A percentile compares a stretch with the other conserved stretches of the same genome.
Conservation (phyloP, 2,113 vertebrate species). For the Bubo scandiacus region DNA sequence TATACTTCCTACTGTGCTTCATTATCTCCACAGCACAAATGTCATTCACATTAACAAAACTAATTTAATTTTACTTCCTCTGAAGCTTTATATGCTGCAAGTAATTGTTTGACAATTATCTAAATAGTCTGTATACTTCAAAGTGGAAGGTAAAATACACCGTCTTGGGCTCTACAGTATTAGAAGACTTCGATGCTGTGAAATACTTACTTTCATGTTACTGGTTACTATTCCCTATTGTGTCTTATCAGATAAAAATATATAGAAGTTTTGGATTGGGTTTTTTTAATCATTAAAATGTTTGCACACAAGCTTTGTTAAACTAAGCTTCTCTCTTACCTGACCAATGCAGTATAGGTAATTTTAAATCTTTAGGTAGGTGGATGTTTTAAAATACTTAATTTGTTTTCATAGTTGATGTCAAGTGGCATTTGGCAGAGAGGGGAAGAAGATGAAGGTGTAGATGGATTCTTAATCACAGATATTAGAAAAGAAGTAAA, state of each 20-base stretch:
- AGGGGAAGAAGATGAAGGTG: conserved; percentile 87
- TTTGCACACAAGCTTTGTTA: background rate
- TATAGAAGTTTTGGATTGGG: background rate
- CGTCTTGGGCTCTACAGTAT: background rate
- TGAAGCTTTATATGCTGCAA: conserved; percentile 2
- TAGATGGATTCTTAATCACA: conserved; percentile 89
- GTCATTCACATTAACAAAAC: background rate
- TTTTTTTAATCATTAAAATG: background rate
- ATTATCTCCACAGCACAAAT: conserved; percentile 30
- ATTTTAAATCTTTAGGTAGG: background rate
- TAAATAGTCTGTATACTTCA: background rate
- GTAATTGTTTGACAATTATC: conserved; percentile 34
- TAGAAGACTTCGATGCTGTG: background rate
- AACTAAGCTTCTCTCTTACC: background rate
- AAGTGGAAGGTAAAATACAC: background rate
- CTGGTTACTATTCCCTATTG: background rate
- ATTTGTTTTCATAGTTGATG: conserved; percentile 82
- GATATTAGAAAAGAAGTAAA: conserved; percentile 89
- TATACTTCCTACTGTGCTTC: conserved; percentile 35
- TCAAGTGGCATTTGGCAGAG: conserved; percentile 95
- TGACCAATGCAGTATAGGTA: background rate
- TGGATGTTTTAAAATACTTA: background rate
- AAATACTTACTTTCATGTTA: background rate
- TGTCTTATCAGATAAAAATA: background rate
- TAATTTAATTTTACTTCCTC: conserved; percentile 41